Percentiles rank a stretch among this genome's conserved stretches.
Evolutionary conservation across 2,888 invertebrate species (phyloP).

Genomic region (Polyommatus icarus): DNA sequence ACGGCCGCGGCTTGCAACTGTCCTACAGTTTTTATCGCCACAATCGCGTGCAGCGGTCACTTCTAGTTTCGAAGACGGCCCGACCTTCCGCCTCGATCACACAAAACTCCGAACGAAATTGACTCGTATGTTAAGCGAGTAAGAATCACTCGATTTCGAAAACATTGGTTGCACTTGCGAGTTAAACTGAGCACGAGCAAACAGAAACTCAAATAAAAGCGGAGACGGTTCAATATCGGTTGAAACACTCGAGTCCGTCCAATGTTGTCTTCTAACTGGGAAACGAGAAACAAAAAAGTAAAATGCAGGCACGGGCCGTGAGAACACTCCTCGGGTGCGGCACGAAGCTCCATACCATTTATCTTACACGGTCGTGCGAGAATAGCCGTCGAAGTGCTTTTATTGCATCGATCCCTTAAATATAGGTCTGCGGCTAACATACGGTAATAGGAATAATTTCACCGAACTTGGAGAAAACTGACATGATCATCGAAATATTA

Average conservation of each 20-base stretch:
- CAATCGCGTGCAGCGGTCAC: slow-evolving; percentile 71
- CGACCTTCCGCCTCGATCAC: slow-evolving; percentile 52
- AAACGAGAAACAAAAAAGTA: slow-evolving; percentile 74
- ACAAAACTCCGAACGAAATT: neutral
- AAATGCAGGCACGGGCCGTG: slow-evolving; percentile 76
- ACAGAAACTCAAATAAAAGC: neutral
- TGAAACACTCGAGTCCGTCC: neutral
- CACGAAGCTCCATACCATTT: slow-evolving; percentile 68
- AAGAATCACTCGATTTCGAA: neutral
- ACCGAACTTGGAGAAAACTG: slow-evolving; percentile 5
- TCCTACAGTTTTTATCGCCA: slow-evolving; percentile 64
- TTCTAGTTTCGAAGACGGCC: slow-evolving; percentile 60
- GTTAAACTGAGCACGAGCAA: neutral
- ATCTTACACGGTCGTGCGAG: slow-evolving; percentile 79
- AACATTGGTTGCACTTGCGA: neutral
- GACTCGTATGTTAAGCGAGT: slow-evolving; percentile 14
- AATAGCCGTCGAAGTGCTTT: slow-evolving; percentile 75
- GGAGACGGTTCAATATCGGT: neutral
- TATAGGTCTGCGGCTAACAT: slow-evolving; percentile 61
- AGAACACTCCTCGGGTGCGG: slow-evolving; percentile 71
- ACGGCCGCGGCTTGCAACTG: slow-evolving; percentile 51
- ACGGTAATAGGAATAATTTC: slow-evolving; percentile 21
- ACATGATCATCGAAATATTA: neutral
- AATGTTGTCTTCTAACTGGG: slow-evolving; percentile 61
- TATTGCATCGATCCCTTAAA: slow-evolving; percentile 77